A percentile compares a stretch with the other conserved stretches of the same genome.
Evolutionary conservation across 2,888 invertebrate genomes (phyloP).

Genomic region (Aporophyla nigra): DNA sequence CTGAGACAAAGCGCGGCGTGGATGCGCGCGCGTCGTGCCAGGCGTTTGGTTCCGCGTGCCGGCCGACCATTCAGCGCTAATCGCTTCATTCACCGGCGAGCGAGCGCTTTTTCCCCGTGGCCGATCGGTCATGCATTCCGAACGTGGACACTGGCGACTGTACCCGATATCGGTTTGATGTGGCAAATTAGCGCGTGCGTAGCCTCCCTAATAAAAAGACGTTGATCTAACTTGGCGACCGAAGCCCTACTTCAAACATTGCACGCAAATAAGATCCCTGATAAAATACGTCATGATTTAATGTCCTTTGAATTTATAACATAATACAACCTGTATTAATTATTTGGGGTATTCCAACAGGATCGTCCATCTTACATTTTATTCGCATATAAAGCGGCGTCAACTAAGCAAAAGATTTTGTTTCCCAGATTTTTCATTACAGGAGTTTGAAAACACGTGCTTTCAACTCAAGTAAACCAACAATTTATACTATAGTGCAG

Average conservation of each 20-base stretch:
- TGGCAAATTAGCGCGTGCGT: conserved; percentile 77
- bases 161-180: conserved; percentile 74
- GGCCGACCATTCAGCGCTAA: conserved; percentile 87
- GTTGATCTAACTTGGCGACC: background rate
- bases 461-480: conserved; percentile 15
- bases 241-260: background rate
- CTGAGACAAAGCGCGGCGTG: conserved; percentile 87
- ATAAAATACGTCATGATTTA: background rate
- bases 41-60: conserved; percentile 88
- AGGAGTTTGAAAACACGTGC: background rate
- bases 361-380: background rate
- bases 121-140: conserved; percentile 90
- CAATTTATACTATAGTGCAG: conserved; percentile 33
- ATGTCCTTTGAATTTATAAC: background rate
- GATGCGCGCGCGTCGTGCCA: conserved; percentile 83
- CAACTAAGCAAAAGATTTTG: background rate
- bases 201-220: conserved; percentile 36
- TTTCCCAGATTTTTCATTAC: background rate
- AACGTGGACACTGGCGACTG: conserved; percentile 76
- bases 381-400: background rate
- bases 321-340: background rate
- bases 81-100: conserved; percentile 89
- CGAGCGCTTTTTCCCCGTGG: conserved; percentile 85
- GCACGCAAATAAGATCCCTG: background rate
- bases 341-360: background rate